phyloP scores from a whole-genome alignment of 2,113 vertebrate genomes.

The Aptenodytes patagonicus region DNA sequence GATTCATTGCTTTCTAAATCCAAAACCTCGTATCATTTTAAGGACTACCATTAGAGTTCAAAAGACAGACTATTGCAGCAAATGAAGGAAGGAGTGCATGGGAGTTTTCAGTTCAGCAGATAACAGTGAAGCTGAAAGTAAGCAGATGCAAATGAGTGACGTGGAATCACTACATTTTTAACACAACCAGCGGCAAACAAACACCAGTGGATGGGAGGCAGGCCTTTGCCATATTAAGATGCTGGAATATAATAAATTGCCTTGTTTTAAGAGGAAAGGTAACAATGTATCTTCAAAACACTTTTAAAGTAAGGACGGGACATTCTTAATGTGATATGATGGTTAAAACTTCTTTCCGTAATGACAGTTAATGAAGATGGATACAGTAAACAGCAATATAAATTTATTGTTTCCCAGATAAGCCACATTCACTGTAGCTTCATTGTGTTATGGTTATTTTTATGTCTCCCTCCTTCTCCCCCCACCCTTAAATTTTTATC shows the following conservation, averaged over 20 bases:
- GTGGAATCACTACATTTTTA: background rate
- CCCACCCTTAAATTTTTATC: background rate
- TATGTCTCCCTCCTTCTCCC: no score
- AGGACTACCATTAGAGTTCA: background rate
- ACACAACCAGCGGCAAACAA: background rate
- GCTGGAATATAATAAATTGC: background rate
- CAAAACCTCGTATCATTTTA: background rate
- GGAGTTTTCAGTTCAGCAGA: background rate
- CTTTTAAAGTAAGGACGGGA: background rate
- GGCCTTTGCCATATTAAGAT: background rate
- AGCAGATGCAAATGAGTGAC: background rate
- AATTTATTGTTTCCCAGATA: background rate
- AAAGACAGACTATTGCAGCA: background rate
- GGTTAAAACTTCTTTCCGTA: background rate
- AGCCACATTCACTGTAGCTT: background rate
- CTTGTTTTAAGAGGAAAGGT: background rate
- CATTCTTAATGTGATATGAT: background rate
- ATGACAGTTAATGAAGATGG: background rate
- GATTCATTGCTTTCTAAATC: background rate
- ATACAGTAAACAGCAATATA: background rate
- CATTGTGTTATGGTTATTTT: background rate
- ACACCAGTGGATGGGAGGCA: background rate
- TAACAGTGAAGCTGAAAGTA: background rate
- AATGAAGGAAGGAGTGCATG: background rate
- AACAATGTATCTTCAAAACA: background rate